phyloP scores from a whole-genome alignment of 2,888 invertebrate genomes.

The Erannis defoliaria region DNA sequence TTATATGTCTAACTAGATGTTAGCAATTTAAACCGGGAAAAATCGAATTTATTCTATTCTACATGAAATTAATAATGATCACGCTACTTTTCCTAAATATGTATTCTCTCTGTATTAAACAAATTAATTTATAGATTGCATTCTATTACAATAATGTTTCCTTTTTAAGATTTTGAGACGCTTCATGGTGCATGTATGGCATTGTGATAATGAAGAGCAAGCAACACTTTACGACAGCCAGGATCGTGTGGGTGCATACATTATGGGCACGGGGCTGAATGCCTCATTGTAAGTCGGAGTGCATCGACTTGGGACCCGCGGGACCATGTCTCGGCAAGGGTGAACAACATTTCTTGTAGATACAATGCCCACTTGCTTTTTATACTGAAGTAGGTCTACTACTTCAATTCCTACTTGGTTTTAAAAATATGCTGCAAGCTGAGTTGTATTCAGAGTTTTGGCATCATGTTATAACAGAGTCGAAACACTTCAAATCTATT shows the following conservation, averaged over 20 bases:
- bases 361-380: constrained; percentile 3
- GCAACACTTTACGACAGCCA: constrained; percentile 31
- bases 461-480: not conserved
- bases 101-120: not conserved
- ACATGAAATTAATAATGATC: not conserved
- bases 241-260: constrained; percentile 36
- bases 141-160: not conserved
- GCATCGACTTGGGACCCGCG: constrained; percentile 47
- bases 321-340: constrained; percentile 39
- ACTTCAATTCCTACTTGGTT: not conserved
- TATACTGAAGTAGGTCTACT: not conserved
- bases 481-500: too few relatives aligned
- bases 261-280: constrained; percentile 51
- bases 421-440: not conserved
- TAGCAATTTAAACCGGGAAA: not conserved
- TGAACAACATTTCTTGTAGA: constrained; percentile 12
- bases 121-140: not conserved
- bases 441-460: not conserved
- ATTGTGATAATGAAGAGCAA: constrained; percentile 23
- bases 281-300: constrained; percentile 60
- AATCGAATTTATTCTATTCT: not conserved
- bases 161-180: not conserved
- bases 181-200: constrained; percentile 3
- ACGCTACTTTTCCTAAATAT: not conserved
- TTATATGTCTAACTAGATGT: constrained; percentile 2